These are phyloP conservation scores for Girardinichthys multiradiatus DNA, from an alignment of 2,113 vertebrate species.

Conservation along the genomic window DNA sequence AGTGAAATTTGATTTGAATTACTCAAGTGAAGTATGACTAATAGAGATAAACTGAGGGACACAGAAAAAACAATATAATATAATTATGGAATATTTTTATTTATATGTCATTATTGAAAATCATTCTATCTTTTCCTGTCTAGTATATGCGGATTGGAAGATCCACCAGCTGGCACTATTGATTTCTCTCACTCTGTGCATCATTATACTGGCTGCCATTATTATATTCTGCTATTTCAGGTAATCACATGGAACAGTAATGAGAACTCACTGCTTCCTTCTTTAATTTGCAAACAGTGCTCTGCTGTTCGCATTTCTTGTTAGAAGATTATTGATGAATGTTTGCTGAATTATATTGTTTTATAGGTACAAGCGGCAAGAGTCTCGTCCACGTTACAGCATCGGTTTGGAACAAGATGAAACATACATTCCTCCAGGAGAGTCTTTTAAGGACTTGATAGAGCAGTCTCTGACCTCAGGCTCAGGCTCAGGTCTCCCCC, in stretches of 20 bases:
- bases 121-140: neutral
- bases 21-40: slow-evolving; percentile 17
- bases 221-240: slow-evolving; percentile 95
- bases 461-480: slow-evolving; percentile 97
- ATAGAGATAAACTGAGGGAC: slow-evolving; percentile 4
- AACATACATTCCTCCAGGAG: slow-evolving; percentile 91
- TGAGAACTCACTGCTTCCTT: neutral
- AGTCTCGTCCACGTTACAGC: slow-evolving; percentile 88
- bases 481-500: slow-evolving; percentile 97
- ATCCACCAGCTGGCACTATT: slow-evolving; percentile 91
- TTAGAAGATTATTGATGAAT: neutral
- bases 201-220: slow-evolving; percentile 86
- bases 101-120: neutral
- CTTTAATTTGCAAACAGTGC: neutral
- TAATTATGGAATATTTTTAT: neutral
- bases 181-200: slow-evolving; percentile 90
- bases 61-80: neutral
- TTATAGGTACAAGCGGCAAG: slow-evolving; percentile 89
- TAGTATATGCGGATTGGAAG: slow-evolving; percentile 89
- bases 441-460: slow-evolving; percentile 94
- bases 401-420: slow-evolving; percentile 95
- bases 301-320: neutral
- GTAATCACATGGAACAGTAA: slow-evolving; percentile 69
- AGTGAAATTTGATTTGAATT: slow-evolving; percentile 69
- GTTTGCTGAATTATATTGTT: neutral